Percentiles rank a stretch among this genome's conserved stretches.
Conservation (phyloP, 23 tunicate species). For the Styela plicata region DNA sequence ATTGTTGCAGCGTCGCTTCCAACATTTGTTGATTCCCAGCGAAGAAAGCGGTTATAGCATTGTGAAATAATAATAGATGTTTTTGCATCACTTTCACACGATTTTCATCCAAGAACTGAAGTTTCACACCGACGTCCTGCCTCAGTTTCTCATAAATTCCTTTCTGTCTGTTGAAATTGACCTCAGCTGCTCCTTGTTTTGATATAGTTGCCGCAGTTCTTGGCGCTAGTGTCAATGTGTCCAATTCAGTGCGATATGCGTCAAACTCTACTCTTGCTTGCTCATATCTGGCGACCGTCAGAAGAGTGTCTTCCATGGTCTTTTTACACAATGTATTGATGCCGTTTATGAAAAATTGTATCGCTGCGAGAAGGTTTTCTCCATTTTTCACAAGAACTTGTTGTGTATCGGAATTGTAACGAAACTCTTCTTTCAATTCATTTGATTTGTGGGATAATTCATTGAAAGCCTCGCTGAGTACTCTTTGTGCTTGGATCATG, state of each 20-base stretch:
- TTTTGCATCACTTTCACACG: conserved; percentile 97
- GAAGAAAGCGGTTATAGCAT: conserved; percentile 84
- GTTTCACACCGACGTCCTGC: conserved; percentile 74
- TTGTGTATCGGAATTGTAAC: conserved; percentile 83
- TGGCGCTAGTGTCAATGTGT: conserved; percentile 61
- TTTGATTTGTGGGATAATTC: conserved; percentile 78
- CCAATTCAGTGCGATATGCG: conserved; percentile 88
- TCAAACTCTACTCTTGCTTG: conserved; percentile 84
- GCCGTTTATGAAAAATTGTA: conserved; percentile 62
- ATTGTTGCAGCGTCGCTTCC: conserved; percentile 60
- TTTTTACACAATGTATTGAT: conserved; percentile 70
- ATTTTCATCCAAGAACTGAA: conserved; percentile 95
- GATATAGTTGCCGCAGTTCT: conserved; percentile 69
- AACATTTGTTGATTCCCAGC: conserved; percentile 85
- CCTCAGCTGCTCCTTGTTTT: conserved; percentile 70
- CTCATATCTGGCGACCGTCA: conserved; percentile 73
- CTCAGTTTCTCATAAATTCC: conserved; percentile 65
- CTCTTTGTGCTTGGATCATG: conserved; percentile 85
- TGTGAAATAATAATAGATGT: conserved; percentile 76
- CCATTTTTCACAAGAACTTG: conserved; percentile 76
- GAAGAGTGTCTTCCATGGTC: conserved; percentile 87
- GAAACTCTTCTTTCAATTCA: conserved; percentile 87
- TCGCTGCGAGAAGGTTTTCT: conserved; percentile 69
- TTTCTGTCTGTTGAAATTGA: conserved; percentile 59
- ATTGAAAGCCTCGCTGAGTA: conserved; percentile 66